These are phyloP conservation scores for Tringa solitaria DNA, from an alignment of 2,113 vertebrate species.

Conservation along the genomic window DNA sequence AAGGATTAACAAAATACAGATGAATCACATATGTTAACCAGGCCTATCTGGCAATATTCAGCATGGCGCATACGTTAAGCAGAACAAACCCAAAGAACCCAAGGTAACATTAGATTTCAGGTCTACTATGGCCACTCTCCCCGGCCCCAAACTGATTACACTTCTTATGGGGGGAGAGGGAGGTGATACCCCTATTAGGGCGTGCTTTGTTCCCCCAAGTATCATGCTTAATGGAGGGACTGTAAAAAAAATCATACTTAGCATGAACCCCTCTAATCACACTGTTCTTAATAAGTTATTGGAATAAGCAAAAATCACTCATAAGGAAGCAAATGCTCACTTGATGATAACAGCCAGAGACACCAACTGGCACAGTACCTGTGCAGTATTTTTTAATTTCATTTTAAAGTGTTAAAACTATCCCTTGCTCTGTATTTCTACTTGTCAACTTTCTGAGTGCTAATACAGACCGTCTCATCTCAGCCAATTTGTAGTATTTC, in stretches of 20 bases:
- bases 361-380: not conserved
- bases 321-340: not conserved
- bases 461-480: not conserved
- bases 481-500: not conserved
- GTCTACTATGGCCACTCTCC: not conserved
- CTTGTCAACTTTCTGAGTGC: not conserved
- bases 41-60: not conserved
- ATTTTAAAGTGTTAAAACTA: not conserved
- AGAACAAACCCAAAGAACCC: not conserved
- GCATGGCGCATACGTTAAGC: not conserved
- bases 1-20: not conserved
- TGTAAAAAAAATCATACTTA: not conserved
- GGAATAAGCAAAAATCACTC: not conserved
- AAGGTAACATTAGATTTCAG: not conserved
- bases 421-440: not conserved
- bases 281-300: not conserved
- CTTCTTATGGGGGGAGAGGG: not conserved
- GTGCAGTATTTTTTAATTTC: not conserved
- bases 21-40: not conserved
- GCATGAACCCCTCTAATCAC: not conserved
- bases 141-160: not conserved
- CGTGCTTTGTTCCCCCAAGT: not conserved
- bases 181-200: not conserved
- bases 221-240: not conserved
- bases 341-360: not conserved